Conservation (phyloP, 2,113 vertebrate genomes). For the Pachypanchax playfairii region DNA sequence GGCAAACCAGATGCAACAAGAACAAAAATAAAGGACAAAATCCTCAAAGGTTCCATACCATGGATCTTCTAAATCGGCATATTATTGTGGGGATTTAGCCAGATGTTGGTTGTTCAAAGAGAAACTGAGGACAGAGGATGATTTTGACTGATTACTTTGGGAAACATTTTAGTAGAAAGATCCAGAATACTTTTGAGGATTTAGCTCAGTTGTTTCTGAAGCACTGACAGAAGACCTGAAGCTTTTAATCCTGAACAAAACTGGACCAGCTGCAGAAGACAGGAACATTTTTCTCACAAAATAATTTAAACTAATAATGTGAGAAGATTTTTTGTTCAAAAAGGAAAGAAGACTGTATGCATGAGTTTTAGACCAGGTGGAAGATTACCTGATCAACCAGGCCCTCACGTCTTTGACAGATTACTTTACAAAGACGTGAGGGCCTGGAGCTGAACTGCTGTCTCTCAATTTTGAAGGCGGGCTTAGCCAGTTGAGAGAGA, state of each 20-base stretch:
- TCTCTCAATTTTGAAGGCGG: no score
- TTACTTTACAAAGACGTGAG: no score
- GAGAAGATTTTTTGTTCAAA: no score
- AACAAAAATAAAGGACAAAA: conserved; percentile 42
- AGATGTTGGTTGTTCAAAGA: conserved; percentile 28
- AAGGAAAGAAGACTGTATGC: no score
- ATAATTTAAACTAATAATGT: no score
- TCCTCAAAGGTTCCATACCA: conserved; percentile 35
- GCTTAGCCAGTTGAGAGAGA: no score
- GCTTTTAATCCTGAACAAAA: conserved; percentile 15
- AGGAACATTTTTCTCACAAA: no score
- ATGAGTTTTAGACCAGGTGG: conserved; percentile 18
- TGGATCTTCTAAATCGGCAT: conserved; percentile 21
- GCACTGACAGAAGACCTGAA: conserved; percentile 13
- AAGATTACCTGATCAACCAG: no score
- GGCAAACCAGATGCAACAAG: conserved; percentile 48
- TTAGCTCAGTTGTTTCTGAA: conserved; percentile 13
- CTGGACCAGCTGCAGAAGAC: conserved; percentile 9
- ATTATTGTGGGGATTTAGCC: conserved; percentile 30
- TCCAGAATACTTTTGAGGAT: conserved; percentile 10
- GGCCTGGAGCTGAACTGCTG: no score
- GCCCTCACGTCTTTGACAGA: no score
- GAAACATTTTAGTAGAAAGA: conserved; percentile 15
- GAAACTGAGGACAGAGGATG: conserved; percentile 5
- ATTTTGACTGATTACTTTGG: conserved; percentile 47